These are phyloP conservation scores for Argynnis bischoffii DNA, from an alignment of 2,888 invertebrate genomes.

Conservation along the genomic window DNA sequence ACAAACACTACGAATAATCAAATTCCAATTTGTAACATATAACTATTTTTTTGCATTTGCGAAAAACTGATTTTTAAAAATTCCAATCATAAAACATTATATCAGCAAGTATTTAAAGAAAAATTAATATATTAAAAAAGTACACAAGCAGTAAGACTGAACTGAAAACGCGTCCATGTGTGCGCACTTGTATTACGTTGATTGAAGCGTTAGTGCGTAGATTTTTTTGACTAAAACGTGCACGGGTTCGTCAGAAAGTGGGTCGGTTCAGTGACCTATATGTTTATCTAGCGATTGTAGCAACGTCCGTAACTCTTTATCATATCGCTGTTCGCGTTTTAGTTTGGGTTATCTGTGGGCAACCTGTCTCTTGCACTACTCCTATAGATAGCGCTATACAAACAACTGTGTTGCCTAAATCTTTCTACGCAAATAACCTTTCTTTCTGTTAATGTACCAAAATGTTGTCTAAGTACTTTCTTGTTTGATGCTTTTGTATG, in stretches of 20 bases:
- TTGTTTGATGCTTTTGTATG: not conserved
- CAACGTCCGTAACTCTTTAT: conserved; percentile 60
- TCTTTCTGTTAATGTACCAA: conserved; percentile 5
- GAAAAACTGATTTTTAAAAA: no score
- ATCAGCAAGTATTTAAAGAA: not conserved
- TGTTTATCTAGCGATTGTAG: conserved; percentile 80
- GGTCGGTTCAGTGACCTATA: conserved; percentile 82
- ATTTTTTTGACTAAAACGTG: conserved; percentile 69
- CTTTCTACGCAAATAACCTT: conserved; percentile 29
- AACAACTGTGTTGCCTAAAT: conserved; percentile 36
- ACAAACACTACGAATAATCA: not conserved
- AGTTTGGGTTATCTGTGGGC: conserved; percentile 73
- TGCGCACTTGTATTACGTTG: conserved; percentile 44
- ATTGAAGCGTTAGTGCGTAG: conserved; percentile 49
- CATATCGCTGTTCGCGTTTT: conserved; percentile 72
- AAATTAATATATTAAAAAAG: not conserved
- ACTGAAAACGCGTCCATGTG: not conserved
- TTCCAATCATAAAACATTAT: not conserved
- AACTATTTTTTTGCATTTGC: no score
- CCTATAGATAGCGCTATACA: conserved; percentile 42
- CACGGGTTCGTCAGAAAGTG: conserved; percentile 64
- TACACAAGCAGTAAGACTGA: not conserved
- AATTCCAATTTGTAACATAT: not conserved
- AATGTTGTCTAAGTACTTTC: not conserved
- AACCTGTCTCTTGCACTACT: conserved; percentile 72